Conservation (phyloP, 2,113 vertebrate species). For the Enhydra lutris region DNA sequence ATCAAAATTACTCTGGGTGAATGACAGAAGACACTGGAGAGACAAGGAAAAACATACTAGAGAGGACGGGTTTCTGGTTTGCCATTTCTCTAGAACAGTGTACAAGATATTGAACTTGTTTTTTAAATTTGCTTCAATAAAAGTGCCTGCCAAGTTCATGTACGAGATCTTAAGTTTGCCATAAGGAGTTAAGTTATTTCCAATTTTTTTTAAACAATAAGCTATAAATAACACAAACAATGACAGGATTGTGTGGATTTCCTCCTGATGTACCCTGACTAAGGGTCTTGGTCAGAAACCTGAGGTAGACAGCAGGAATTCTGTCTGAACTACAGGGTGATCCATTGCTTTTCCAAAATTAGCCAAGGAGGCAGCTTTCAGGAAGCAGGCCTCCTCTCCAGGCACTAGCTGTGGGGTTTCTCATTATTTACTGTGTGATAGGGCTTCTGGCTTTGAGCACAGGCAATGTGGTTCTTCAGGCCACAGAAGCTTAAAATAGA, state of each 20-base stretch:
- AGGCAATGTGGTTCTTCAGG: constrained; percentile 53
- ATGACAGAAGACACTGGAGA: neutral
- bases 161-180: constrained; percentile 9
- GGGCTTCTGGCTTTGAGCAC: constrained; percentile 45
- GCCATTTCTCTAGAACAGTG: neutral
- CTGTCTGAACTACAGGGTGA: constrained; percentile 24
- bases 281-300: constrained; percentile 20
- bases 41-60: neutral
- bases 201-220: constrained; percentile 69
- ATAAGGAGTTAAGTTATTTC: constrained; percentile 28
- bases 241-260: constrained; percentile 71
- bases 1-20: neutral
- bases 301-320: constrained; percentile 39
- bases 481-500: constrained; percentile 59
- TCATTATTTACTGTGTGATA: constrained; percentile 64
- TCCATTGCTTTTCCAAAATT: constrained; percentile 43
- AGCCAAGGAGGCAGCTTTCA: constrained; percentile 17
- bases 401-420: constrained; percentile 3
- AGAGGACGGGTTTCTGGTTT: neutral
- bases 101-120: constrained; percentile 5
- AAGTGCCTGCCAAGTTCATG: constrained; percentile 34
- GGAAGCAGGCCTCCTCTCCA: constrained; percentile 54
- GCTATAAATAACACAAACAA: constrained; percentile 73
- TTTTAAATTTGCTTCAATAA: neutral
- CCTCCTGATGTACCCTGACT: constrained; percentile 40